phyloP scores from a whole-genome alignment of 2,113 vertebrate genomes.

The Lethenteron camtschaticum region DNA sequence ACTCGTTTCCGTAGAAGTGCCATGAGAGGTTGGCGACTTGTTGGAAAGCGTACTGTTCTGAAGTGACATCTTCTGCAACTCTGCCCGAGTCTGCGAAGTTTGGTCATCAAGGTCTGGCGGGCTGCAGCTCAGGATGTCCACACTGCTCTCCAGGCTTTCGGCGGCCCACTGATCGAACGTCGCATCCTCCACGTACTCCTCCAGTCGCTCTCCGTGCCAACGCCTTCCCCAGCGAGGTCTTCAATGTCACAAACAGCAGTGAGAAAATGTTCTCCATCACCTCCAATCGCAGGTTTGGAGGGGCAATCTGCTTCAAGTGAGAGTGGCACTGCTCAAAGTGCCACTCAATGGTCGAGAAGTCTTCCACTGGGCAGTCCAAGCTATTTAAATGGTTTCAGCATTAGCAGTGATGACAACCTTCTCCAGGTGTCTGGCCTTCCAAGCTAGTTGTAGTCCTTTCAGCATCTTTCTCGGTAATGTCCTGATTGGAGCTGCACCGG shows the following conservation, averaged over 20 bases:
- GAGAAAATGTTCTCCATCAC: conserved; percentile 94
- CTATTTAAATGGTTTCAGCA: conserved; percentile 8
- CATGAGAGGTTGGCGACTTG: no score
- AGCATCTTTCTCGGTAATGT: conserved; percentile 11
- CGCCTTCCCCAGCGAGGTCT: conserved; percentile 31
- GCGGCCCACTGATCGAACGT: neutral
- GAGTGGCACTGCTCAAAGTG: conserved; percentile 50
- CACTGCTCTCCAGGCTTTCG: conserved; percentile 11
- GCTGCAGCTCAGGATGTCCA: conserved; percentile 2
- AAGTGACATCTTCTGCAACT: no score
- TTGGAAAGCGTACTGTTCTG: no score
- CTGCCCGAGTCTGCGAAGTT: no score
- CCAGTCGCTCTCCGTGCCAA: conserved; percentile 16
- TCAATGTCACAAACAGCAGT: conserved; percentile 54
- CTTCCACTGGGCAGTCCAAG: conserved; percentile 1
- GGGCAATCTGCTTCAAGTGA: conserved; percentile 43
- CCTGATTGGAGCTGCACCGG: conserved; percentile 8
- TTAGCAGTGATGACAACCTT: neutral
- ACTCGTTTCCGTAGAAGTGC: no score
- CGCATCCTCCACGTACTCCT: conserved; percentile 20
- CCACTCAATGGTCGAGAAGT: conserved; percentile 19
- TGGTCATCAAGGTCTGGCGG: no score
- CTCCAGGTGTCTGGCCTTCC: neutral
- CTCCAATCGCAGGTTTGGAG: conserved; percentile 53
- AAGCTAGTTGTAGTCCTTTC: conserved; percentile 14